phyloP scores from a whole-genome alignment of 1,140 invertebrate genomes.

The Zaprionus vittiger region DNA sequence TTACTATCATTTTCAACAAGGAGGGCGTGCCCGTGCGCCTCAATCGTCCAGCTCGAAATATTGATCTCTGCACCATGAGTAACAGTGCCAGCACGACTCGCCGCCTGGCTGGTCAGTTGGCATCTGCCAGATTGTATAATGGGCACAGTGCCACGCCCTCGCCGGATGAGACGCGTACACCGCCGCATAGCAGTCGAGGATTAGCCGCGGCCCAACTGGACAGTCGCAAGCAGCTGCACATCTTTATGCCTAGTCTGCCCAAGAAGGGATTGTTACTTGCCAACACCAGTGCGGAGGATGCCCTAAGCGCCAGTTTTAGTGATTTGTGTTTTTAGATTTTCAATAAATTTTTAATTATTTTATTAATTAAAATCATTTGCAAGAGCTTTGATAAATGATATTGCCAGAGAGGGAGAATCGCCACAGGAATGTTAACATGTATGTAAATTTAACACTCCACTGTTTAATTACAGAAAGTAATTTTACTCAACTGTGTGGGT shows the following conservation, averaged over 20 bases:
- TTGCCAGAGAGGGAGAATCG: no score
- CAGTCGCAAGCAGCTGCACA: slow-evolving; percentile 76
- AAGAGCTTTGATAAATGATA: no score
- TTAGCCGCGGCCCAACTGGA: slow-evolving; percentile 30
- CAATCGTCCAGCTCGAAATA: slow-evolving; percentile 75
- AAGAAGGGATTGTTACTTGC: slow-evolving; percentile 65
- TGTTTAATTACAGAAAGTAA: no score
- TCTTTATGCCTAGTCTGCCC: slow-evolving; percentile 81
- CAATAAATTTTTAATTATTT: background rate
- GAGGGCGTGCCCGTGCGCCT: slow-evolving; percentile 78
- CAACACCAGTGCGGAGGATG: slow-evolving; percentile 44
- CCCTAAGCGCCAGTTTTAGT: slow-evolving; percentile 58
- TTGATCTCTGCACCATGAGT: slow-evolving; percentile 73
- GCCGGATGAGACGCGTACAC: slow-evolving; percentile 52
- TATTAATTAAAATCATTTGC: background rate
- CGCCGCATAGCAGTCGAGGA: slow-evolving; percentile 54
- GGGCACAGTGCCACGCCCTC: slow-evolving; percentile 37
- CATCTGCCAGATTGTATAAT: slow-evolving; percentile 73
- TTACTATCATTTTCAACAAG: slow-evolving; percentile 82
- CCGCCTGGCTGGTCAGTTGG: slow-evolving; percentile 65
- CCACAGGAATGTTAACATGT: no score
- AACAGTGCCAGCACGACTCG: slow-evolving; percentile 65
- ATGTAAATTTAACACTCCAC: no score
- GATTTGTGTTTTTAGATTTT: slow-evolving; percentile 51
- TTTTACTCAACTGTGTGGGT: no score